phyloP scores from a whole-genome alignment of 2,888 invertebrate species.

The Machimus atricapillus region DNA sequence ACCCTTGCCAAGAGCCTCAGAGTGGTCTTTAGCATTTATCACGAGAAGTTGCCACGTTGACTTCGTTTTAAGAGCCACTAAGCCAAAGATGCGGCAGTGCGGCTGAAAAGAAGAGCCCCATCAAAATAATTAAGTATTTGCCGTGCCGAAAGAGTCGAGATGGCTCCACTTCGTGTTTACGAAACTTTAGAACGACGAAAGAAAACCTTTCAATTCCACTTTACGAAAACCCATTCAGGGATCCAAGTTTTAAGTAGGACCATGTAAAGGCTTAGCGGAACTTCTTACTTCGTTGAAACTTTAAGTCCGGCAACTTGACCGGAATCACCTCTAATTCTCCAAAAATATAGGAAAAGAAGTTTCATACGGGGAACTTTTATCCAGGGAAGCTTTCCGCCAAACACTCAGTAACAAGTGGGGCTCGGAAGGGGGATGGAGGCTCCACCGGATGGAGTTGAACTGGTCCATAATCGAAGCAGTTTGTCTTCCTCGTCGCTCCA shows the following conservation, averaged over 20 bases:
- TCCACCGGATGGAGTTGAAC: neutral
- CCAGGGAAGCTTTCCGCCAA: neutral
- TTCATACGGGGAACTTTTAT: neutral
- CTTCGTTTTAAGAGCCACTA: neutral
- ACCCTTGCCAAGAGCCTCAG: neutral
- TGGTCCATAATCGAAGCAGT: conserved; percentile 20
- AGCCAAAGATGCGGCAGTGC: neutral
- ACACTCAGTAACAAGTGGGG: neutral
- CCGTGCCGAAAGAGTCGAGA: neutral
- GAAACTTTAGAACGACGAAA: neutral
- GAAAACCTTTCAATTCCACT: conserved; percentile 26
- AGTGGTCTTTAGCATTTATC: neutral
- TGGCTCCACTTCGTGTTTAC: neutral
- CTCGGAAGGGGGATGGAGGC: neutral
- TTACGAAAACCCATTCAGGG: neutral
- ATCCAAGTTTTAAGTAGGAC: neutral
- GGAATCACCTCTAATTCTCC: conserved; percentile 17
- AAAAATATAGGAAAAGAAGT: neutral
- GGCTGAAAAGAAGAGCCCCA: neutral
- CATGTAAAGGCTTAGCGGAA: neutral
- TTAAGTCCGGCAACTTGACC: conserved; percentile 34
- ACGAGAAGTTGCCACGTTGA: neutral
- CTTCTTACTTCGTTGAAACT: conserved; percentile 21
- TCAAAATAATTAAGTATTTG: conserved; percentile 16
- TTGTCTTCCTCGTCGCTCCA: neutral